A percentile compares a stretch with the other conserved stretches of the same genome.
Evolutionary conservation across 2,113 vertebrate genomes (phyloP).

Genomic region (Chaetops frenatus): DNA sequence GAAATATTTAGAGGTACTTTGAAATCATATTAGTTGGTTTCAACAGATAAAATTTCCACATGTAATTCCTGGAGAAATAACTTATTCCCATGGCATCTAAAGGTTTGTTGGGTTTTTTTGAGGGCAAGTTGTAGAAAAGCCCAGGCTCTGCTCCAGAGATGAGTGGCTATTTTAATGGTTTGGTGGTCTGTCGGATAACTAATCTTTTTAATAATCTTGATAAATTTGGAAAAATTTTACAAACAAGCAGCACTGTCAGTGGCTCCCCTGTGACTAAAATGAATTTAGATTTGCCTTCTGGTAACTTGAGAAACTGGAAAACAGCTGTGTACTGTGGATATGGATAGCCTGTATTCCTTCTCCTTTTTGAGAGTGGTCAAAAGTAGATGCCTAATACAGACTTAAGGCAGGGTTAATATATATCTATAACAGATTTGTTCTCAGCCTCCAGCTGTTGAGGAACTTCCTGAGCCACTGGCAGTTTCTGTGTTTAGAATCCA

Average conservation of each 20-base stretch:
- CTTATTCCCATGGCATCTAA: neutral
- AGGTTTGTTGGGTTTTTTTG: neutral
- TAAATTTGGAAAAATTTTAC: neutral
- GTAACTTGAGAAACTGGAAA: neutral
- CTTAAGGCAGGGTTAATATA: neutral
- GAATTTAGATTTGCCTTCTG: neutral
- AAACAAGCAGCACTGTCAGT: neutral
- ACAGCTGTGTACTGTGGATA: neutral
- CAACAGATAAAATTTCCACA: rapidly evolving
- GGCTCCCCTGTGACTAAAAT: neutral
- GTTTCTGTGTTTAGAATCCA: neutral
- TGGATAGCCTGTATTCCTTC: neutral
- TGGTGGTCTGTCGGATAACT: neutral
- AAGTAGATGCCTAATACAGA: neutral
- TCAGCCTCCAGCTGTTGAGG: neutral
- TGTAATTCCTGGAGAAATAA: neutral
- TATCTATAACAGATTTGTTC: neutral
- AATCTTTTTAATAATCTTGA: neutral
- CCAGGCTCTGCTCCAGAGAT: neutral
- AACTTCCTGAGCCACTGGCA: neutral
- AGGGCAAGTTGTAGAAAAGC: neutral
- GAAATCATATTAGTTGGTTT: neutral
- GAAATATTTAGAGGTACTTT: neutral
- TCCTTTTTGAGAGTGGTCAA: neutral
- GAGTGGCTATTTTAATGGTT: neutral